Conservation (phyloP, 2,888 invertebrate species). For the Agrilus mali region DNA sequence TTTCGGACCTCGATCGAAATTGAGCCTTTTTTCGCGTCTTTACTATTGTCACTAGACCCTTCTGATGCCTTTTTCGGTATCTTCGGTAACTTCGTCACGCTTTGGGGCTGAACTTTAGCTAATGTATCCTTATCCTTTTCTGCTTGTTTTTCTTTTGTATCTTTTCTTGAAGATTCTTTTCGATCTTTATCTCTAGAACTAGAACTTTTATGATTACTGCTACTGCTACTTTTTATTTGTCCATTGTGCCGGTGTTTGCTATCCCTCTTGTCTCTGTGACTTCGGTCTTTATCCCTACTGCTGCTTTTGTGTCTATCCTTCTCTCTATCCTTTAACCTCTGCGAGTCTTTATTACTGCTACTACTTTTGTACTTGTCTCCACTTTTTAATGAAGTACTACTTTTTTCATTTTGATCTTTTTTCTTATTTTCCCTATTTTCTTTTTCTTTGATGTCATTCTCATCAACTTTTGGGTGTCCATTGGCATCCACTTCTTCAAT, state of each 20-base stretch:
- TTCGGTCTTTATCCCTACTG: constrained; percentile 15
- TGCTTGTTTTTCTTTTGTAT: constrained; percentile 39
- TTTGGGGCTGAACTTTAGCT: constrained; percentile 51
- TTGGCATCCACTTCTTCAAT: constrained; percentile 16
- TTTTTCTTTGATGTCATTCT: constrained; percentile 12
- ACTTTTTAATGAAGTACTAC: constrained; percentile 6
- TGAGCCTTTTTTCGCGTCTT: constrained; percentile 55
- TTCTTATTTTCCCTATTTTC: constrained; percentile 10
- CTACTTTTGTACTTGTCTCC: constrained; percentile 30
- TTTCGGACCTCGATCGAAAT: constrained; percentile 73
- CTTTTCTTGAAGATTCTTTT: constrained; percentile 33
- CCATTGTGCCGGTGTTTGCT: constrained; percentile 19
- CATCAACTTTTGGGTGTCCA: constrained; percentile 9
- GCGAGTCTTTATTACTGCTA: constrained; percentile 15
- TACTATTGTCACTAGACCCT: constrained; percentile 30
- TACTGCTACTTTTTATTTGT: constrained; percentile 20
- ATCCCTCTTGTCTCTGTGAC: constrained; percentile 17
- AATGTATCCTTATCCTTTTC: constrained; percentile 58
- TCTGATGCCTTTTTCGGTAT: constrained; percentile 58
- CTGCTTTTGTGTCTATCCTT: constrained; percentile 23
- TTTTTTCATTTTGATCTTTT: constrained; percentile 5
- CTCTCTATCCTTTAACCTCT: constrained; percentile 19
- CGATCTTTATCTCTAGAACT: constrained; percentile 26
- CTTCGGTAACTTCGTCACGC: constrained; percentile 62
- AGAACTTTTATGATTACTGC: constrained; percentile 19